A percentile compares a stretch with the other conserved stretches of the same genome.
Evolutionary conservation across 92 coral and sea anemone species (phyloP).

Genomic region (Bergia sp.): DNA sequence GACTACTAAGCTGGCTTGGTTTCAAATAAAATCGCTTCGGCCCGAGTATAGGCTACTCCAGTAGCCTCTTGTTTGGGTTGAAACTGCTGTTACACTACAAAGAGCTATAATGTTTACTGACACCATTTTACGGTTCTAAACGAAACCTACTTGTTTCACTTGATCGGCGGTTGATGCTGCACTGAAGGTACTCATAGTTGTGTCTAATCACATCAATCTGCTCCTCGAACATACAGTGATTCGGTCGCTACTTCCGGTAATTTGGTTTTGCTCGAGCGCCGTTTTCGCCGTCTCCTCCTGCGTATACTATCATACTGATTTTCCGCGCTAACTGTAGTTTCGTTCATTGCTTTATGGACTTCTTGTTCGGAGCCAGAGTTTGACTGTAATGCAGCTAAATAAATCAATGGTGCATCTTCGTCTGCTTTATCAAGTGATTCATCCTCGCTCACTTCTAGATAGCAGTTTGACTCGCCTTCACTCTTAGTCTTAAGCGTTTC

Average conservation of each 20-base stretch:
- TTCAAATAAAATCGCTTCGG: too few relatives aligned
- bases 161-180: neutral
- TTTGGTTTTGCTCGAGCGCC: neutral
- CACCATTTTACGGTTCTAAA: neutral
- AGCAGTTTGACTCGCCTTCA: neutral
- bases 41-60: too few relatives aligned
- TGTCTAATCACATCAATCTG: neutral
- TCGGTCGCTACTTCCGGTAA: neutral
- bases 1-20: too few relatives aligned
- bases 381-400: neutral
- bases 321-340: neutral
- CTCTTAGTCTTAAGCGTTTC: neutral
- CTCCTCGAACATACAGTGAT: neutral
- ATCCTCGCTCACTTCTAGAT: neutral
- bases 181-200: neutral
- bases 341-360: neutral
- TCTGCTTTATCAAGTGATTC: neutral
- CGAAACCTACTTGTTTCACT: neutral
- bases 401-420: neutral
- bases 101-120: too few relatives aligned
- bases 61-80: too few relatives aligned
- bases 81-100: too few relatives aligned
- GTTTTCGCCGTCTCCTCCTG: neutral
- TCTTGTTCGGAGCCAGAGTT: neutral
- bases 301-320: neutral